These are phyloP conservation scores for Eupithecia pulchellata DNA, from an alignment of 2,888 invertebrate genomes.

Conservation along the genomic window DNA sequence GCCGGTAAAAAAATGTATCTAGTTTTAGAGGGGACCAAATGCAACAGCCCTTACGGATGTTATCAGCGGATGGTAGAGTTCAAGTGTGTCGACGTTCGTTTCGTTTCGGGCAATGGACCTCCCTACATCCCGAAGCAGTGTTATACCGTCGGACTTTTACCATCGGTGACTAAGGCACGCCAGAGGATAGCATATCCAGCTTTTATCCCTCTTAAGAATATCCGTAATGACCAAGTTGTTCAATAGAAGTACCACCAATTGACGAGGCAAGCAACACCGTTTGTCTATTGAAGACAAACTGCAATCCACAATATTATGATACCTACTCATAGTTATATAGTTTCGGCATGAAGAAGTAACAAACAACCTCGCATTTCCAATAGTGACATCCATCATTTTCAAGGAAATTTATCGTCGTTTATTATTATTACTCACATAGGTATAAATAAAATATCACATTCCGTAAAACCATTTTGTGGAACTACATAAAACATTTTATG, in stretches of 20 bases:
- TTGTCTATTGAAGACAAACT: background rate
- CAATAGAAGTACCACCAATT: background rate
- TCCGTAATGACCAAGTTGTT: background rate
- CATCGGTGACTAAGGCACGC: too few relatives aligned
- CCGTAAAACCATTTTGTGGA: slow-evolving; percentile 33
- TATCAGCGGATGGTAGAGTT: too few relatives aligned
- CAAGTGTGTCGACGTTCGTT: too few relatives aligned
- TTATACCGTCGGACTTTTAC: too few relatives aligned
- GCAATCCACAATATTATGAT: background rate
- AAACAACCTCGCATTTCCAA: background rate
- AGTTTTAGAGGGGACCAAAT: background rate
- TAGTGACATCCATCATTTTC: background rate
- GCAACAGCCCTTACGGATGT: background rate
- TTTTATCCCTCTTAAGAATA: too few relatives aligned
- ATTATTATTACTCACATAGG: slow-evolving; percentile 26
- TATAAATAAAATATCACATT: slow-evolving; percentile 22
- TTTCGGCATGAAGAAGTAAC: too few relatives aligned
- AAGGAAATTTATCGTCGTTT: background rate
- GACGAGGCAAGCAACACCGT: background rate
- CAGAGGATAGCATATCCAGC: too few relatives aligned
- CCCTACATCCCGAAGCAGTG: too few relatives aligned
- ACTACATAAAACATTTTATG: slow-evolving; percentile 26
- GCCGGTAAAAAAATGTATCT: too few relatives aligned
- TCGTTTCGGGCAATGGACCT: background rate
- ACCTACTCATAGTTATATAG: background rate